Conservation (phyloP, 2,113 vertebrate genomes). For the Thamnaconus septentrionalis region DNA sequence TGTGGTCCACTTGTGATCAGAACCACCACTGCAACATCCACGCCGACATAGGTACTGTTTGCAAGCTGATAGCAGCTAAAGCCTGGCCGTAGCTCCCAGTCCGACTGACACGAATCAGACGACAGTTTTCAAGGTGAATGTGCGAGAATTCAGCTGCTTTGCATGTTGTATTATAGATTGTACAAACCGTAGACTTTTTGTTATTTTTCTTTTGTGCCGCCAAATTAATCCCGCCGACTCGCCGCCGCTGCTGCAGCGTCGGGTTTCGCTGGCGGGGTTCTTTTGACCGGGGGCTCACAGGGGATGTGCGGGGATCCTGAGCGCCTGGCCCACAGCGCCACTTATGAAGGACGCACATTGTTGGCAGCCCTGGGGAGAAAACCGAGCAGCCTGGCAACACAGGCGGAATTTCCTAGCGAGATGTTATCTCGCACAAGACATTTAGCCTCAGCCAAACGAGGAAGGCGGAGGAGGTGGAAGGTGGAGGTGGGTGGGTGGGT, state of each 20-base stretch:
- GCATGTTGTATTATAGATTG: too few relatives aligned
- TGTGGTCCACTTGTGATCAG: too few relatives aligned
- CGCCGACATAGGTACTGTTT: too few relatives aligned
- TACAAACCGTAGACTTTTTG: too few relatives aligned
- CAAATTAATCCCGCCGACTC: conserved; percentile 28
- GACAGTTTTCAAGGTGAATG: too few relatives aligned
- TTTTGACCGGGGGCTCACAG: conserved; percentile 46
- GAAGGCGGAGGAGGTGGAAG: neutral
- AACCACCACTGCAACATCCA: too few relatives aligned
- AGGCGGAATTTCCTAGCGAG: conserved; percentile 73
- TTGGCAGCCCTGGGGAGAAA: conserved; percentile 68
- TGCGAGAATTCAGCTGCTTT: too few relatives aligned
- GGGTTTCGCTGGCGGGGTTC: conserved; percentile 60
- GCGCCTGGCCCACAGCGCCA: conserved; percentile 31
- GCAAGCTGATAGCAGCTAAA: too few relatives aligned
- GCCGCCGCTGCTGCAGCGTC: conserved; percentile 38
- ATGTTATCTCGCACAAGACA: conserved; percentile 73
- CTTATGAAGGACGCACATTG: conserved; percentile 73
- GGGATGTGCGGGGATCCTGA: conserved; percentile 57
- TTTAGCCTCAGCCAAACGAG: conserved; percentile 67
- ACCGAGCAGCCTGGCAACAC: conserved; percentile 72
- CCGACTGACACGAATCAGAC: too few relatives aligned
- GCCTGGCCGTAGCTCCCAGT: too few relatives aligned
- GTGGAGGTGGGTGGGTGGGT: neutral
- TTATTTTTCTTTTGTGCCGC: too few relatives aligned